phyloP scores from a whole-genome alignment of 37 sponge, comb jelly and placozoan genomes.

The Diacarnus erythraeanus region DNA sequence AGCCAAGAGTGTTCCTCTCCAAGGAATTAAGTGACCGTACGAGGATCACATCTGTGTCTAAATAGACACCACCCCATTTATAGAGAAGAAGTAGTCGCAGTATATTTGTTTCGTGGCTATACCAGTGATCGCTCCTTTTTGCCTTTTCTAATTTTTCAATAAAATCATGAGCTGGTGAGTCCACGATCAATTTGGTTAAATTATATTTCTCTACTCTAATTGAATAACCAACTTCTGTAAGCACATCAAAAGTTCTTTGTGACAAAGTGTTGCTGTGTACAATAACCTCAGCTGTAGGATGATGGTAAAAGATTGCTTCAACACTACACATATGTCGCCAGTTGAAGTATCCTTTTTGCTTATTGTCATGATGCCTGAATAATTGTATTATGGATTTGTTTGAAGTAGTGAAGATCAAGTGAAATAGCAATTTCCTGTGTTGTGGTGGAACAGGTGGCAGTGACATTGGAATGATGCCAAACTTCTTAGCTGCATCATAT shows the following conservation, averaged over 20 bases:
- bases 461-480: conserved; percentile 8
- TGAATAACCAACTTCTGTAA: not conserved
- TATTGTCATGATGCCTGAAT: too few species aligned
- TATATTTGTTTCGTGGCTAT: not conserved
- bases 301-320: conserved; percentile 10
- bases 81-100: not conserved
- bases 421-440: too few species aligned
- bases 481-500: conserved; percentile 3
- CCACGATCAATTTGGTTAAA: not conserved
- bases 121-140: not conserved
- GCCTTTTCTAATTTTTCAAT: not conserved
- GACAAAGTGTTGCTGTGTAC: not conserved
- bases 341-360: not conserved
- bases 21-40: not conserved
- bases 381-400: too few species aligned
- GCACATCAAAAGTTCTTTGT: conserved; percentile 1
- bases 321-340: conserved; percentile 8
- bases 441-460: not conserved
- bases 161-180: not conserved
- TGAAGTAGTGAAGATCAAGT: too few species aligned
- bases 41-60: conserved; percentile 5
- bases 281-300: not conserved
- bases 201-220: not conserved
- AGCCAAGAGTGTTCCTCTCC: not conserved
- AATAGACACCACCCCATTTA: not conserved